Conservation (phyloP, 2,797 vertebrate genomes). For the Arremon aurantiirostris region DNA sequence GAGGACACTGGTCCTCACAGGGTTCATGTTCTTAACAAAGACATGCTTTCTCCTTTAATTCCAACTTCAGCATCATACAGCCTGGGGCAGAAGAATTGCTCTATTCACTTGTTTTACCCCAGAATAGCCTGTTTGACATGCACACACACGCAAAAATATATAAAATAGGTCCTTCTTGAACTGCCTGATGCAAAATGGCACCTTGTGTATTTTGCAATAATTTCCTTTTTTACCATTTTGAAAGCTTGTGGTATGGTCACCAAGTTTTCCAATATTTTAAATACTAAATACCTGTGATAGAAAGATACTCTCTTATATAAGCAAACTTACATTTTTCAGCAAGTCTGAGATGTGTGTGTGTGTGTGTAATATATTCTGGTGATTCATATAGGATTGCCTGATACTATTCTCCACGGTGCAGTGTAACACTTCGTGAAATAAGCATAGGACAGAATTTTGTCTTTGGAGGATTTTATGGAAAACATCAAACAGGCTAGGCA, state of each 20-base stretch:
- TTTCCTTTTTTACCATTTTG: not conserved
- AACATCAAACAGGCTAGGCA: not conserved
- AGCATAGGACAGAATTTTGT: not conserved
- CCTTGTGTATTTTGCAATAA: accelerated
- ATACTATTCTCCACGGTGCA: not conserved
- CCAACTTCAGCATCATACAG: not conserved
- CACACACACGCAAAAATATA: too few relatives aligned
- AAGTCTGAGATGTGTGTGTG: not conserved
- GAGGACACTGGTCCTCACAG: not conserved
- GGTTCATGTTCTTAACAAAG: not conserved
- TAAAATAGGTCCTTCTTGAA: not conserved
- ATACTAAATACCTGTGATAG: not conserved
- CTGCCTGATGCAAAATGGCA: not conserved
- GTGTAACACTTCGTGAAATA: not conserved
- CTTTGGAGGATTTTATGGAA: not conserved
- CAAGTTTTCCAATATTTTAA: not conserved
- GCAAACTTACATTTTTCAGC: not conserved
- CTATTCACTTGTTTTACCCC: not conserved
- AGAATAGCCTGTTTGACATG: not conserved
- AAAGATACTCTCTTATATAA: not conserved
- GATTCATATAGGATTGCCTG: not conserved
- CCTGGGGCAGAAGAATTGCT: not conserved
- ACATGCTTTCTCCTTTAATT: not conserved
- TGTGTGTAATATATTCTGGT: not conserved
- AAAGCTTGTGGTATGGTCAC: not conserved